Evolutionary conservation across 2,797 vertebrate genomes (phyloP), one percentile per base, ranked within the genome.

Genomic region (Zenarchopterus dispar): DNA sequence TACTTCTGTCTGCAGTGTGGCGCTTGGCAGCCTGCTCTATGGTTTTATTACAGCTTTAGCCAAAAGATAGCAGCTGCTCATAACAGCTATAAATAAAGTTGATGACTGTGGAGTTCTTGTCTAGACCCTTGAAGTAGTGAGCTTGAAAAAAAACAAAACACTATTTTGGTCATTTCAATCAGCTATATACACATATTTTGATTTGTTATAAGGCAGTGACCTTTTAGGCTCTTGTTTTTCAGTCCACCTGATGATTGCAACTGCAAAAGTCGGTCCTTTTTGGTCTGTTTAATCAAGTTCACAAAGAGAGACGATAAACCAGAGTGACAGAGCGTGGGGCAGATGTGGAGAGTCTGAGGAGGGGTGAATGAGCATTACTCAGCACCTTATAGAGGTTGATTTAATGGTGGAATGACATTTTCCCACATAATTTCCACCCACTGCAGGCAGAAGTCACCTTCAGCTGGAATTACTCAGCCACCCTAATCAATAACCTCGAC

Each of bases 401-500:
- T 80, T 84, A 77, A 77, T 77, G 54, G 67, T 49, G 67, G 55
- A 65, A 70, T 75, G 70, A 78, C 76, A 79, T 84, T 77, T 82
- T 75, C 72, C 66, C 60, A 57, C 73, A 68, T 52, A 53, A 39
- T 42, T 21, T 22, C 31, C 41, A 18, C 61, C 55, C 57, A 2
- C 53, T 8, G 73, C 54, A 54, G 56, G 58, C 60, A 60, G 47
- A 67, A 67, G 72, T 79, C 84, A 74, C 82, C 80, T 75, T 87
- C 77, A 69, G 67, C 65, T 77, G 65, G 68, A 88, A 84, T 78
- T 63, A 79, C 77, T 86, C 42, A 18, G 56, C 68, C 65, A 31
- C 41, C 49, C 55, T 70, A 74, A 90, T 89, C 86, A 86, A 88
- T 89, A 81, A 44, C 69, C 33, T 62, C 39, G 57, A 68, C 48